A percentile compares a stretch with the other conserved stretches of the same genome.
Conservation (phyloP, 37 sponge, comb jelly and placozoan genomes). For the Halichondria panicea region DNA sequence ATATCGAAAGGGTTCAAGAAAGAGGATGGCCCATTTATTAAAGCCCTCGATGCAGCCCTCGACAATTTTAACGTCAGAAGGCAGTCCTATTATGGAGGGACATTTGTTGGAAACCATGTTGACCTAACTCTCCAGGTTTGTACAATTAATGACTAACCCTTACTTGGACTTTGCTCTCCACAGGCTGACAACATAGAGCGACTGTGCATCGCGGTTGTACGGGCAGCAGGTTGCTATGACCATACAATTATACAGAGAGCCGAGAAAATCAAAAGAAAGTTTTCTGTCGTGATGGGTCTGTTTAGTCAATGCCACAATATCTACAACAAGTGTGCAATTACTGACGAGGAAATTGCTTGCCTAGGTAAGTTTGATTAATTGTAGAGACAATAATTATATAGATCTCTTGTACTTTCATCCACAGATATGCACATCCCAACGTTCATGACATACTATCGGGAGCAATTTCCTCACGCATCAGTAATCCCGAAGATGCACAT, state of each 20-base stretch:
- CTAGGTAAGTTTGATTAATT: conserved; percentile 16
- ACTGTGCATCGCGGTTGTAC: not conserved
- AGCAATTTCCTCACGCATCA: conserved; percentile 13
- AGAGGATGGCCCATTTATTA: conserved; percentile 32
- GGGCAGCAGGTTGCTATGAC: not conserved
- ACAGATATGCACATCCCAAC: conserved; percentile 5
- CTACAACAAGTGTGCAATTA: not conserved
- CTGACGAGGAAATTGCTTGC: not conserved
- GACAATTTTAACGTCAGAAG: conserved; percentile 11
- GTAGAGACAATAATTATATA: no score
- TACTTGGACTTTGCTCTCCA: not conserved
- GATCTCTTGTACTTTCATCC: no score
- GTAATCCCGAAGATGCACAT: conserved; percentile 51
- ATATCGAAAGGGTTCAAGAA: not conserved
- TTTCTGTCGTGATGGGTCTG: not conserved
- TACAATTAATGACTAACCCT: no score
- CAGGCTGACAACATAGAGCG: conserved; percentile 17
- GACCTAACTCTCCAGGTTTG: conserved; percentile 32
- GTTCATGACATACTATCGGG: conserved; percentile 24
- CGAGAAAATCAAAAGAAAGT: not conserved
- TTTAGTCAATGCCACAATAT: conserved; percentile 29
- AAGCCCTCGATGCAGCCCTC: conserved; percentile 26
- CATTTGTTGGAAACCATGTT: conserved; percentile 58
- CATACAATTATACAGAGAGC: not conserved
- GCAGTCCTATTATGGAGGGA: conserved; percentile 36